Percentiles rank a stretch among this genome's conserved stretches.
phyloP scores from a whole-genome alignment of 2,797 vertebrate species.

The Chromobotia macracanthus region DNA sequence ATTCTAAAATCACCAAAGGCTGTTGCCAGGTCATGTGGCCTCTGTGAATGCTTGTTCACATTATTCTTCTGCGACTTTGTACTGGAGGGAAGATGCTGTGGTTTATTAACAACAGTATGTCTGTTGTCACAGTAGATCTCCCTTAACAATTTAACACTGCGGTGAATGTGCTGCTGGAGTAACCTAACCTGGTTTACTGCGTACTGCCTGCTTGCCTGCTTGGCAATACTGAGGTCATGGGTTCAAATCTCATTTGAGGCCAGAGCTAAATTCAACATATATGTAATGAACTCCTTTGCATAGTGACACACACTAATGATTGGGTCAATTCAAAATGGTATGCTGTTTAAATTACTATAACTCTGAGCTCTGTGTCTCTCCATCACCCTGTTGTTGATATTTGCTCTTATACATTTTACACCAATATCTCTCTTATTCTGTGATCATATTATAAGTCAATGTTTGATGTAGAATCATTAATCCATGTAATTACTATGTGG shows the following conservation, averaged over 20 bases:
- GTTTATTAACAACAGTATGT: conserved; percentile 48
- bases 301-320: conserved; percentile 31
- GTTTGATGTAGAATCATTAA: conserved; percentile 17
- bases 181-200: conserved; percentile 37
- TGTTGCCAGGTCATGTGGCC: conserved; percentile 37
- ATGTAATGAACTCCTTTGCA: conserved; percentile 29
- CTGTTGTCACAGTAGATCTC: conserved; percentile 47
- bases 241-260: conserved; percentile 34
- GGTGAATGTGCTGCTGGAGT: conserved; percentile 36
- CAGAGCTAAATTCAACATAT: conserved; percentile 26
- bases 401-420: neutral
- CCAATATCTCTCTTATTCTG: conserved; percentile 15
- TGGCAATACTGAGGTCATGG: conserved; percentile 27
- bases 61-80: conserved; percentile 27
- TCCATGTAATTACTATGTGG: conserved; percentile 17
- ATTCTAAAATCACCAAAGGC: conserved; percentile 43
- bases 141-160: conserved; percentile 36
- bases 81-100: conserved; percentile 17
- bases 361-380: neutral
- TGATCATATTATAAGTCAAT: conserved; percentile 8
- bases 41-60: conserved; percentile 41
- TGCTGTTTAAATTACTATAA: conserved; percentile 12
- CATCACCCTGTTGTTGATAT: neutral
- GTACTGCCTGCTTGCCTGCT: conserved; percentile 2
- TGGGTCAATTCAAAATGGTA: conserved; percentile 10